Evolutionary conservation across 2,797 vertebrate species (phyloP).

Genomic region (Pteronotus mesoamericanus): DNA sequence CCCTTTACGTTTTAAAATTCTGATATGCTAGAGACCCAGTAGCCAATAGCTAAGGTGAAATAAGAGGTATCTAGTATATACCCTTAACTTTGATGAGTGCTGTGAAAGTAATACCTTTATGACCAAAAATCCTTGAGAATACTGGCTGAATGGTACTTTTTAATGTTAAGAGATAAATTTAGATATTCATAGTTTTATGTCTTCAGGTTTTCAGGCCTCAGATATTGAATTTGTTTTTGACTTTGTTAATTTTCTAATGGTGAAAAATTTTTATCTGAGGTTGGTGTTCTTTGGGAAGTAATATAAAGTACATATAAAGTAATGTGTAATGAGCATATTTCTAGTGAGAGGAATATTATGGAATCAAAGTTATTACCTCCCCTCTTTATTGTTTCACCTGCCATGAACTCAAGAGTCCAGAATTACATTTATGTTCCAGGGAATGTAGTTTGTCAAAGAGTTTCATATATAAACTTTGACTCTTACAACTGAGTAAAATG

Average conservation of each 20-base stretch:
- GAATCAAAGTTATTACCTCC: slow-evolving; percentile 19
- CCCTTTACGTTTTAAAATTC: slow-evolving; percentile 8
- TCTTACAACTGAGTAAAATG: slow-evolving; percentile 8
- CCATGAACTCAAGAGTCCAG: slow-evolving; percentile 19
- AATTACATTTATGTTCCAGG: slow-evolving; percentile 19
- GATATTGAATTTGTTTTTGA: slow-evolving; percentile 14
- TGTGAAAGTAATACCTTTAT: slow-evolving; percentile 34
- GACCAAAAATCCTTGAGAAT: not conserved
- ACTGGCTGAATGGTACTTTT: not conserved
- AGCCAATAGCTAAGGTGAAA: slow-evolving; percentile 6
- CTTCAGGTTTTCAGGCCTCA: slow-evolving; percentile 24
- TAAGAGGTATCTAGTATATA: not conserved
- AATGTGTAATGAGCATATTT: slow-evolving; percentile 27
- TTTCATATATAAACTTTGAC: not conserved
- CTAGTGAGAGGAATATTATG: not conserved
- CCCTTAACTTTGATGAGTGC: slow-evolving; percentile 27
- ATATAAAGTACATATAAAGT: slow-evolving; percentile 47
- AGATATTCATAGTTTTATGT: slow-evolving; percentile 21
- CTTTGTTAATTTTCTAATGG: not conserved
- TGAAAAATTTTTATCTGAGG: slow-evolving; percentile 7
- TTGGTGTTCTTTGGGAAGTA: slow-evolving; percentile 12
- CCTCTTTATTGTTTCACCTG: not conserved
- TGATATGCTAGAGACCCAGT: not conserved
- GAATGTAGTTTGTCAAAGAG: slow-evolving; percentile 37
- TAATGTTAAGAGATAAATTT: slow-evolving; percentile 24